Evolutionary conservation across 2,797 vertebrate species (phyloP).

Genomic region (Periparus ater): DNA sequence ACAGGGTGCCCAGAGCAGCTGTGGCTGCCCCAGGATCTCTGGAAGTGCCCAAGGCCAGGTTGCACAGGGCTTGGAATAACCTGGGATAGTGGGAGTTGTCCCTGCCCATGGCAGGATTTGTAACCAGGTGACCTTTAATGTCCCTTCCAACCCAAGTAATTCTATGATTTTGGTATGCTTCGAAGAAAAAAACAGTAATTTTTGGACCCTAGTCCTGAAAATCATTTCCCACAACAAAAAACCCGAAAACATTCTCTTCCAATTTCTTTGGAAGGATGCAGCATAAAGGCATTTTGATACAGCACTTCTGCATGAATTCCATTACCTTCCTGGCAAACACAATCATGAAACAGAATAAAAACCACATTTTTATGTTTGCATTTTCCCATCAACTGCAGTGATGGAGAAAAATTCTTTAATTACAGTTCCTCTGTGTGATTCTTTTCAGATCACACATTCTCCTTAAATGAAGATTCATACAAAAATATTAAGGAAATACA

Average conservation of each 20-base stretch:
- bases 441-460: background rate
- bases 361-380: background rate
- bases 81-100: fast-evolving
- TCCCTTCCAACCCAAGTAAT: background rate
- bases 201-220: background rate
- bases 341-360: background rate
- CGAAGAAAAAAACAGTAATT: background rate
- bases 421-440: background rate
- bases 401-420: background rate
- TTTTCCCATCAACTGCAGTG: background rate
- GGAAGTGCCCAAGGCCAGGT: fast-evolving
- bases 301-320: background rate
- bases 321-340: background rate
- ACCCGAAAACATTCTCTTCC: background rate
- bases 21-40: background rate
- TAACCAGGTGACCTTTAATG: fast-evolving
- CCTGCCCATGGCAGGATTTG: background rate
- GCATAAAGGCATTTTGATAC: background rate
- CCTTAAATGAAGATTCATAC: background rate
- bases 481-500: background rate
- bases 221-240: background rate
- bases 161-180: background rate
- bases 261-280: background rate
- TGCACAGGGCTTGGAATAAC: fast-evolving
- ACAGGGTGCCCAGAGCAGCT: background rate